phyloP scores from a whole-genome alignment of 2,888 invertebrate species.

The Agrilus mali region DNA sequence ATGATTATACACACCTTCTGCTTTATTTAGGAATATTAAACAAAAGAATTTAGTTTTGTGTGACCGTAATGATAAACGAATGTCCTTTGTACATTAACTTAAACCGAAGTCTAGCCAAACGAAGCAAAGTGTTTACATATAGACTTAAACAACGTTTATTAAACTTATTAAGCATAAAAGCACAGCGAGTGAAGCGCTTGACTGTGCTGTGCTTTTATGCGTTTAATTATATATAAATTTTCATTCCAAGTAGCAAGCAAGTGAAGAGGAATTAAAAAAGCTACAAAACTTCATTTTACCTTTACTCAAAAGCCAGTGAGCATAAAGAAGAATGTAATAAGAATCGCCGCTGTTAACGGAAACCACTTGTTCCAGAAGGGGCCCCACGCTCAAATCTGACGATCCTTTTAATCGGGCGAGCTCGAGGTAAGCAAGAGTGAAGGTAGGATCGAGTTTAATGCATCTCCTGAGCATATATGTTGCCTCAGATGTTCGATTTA shows the following conservation, averaged over 20 bases:
- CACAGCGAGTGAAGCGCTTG: no score
- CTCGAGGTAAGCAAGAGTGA: conserved; percentile 57
- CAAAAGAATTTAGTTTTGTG: no score
- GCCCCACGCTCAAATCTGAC: conserved; percentile 42
- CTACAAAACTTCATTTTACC: conserved; percentile 33
- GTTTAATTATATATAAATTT: no score
- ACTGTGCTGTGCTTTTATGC: no score
- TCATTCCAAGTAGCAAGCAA: not conserved
- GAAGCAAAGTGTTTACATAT: no score
- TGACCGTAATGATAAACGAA: no score
- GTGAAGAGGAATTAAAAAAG: not conserved
- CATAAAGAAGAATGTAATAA: conserved; percentile 58
- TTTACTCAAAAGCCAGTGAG: conserved; percentile 55
- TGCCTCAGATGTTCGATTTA: conserved; percentile 51
- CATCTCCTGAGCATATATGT: conserved; percentile 56
- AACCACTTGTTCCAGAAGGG: conserved; percentile 48
- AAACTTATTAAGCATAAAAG: no score
- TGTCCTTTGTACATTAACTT: no score
- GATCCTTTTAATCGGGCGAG: conserved; percentile 45
- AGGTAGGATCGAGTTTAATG: conserved; percentile 51
- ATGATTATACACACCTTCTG: no score
- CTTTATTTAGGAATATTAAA: no score
- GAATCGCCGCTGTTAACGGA: conserved; percentile 54
- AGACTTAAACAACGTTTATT: no score
- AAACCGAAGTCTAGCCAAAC: no score